Conservation (phyloP, 2,888 invertebrate genomes). For the Octonoba sinensis region DNA sequence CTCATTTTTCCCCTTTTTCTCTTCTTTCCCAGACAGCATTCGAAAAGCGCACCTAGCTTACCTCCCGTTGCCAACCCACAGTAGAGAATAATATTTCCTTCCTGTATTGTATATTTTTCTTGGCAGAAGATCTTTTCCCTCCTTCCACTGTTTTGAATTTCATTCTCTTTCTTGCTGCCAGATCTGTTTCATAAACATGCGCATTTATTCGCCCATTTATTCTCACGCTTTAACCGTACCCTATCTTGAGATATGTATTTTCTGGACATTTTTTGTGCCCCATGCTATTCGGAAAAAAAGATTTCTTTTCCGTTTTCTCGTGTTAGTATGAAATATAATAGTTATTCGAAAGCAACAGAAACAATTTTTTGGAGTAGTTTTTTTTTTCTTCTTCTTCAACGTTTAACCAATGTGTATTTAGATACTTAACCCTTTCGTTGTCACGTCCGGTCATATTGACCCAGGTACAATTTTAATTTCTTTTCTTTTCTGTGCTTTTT, state of each 20-base stretch:
- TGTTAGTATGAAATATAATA: conserved; percentile 36
- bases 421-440: too few relatives aligned
- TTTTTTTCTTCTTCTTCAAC: too few relatives aligned
- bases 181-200: conserved; percentile 63
- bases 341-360: conserved; percentile 7
- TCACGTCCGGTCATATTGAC: too few relatives aligned
- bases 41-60: conserved; percentile 31
- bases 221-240: conserved; percentile 42
- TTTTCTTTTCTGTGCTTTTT: too few relatives aligned
- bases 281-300: conserved; percentile 3
- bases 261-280: conserved; percentile 2
- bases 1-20: conserved; percentile 13
- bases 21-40: conserved; percentile 20
- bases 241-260: conserved; percentile 38
- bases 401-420: too few relatives aligned
- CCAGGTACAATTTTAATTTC: too few relatives aligned
- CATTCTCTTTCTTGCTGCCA: conserved; percentile 44
- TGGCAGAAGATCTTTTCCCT: conserved; percentile 55
- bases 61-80: conserved; percentile 23
- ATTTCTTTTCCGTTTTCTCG: conserved; percentile 8
- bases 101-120: conserved; percentile 34
- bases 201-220: conserved; percentile 61
- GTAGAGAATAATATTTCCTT: conserved; percentile 43
- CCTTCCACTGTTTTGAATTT: conserved; percentile 35
- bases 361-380: too few relatives aligned